These are phyloP conservation scores for Hylaea fasciaria DNA, from an alignment of 2,888 invertebrate genomes.

Conservation along the genomic window DNA sequence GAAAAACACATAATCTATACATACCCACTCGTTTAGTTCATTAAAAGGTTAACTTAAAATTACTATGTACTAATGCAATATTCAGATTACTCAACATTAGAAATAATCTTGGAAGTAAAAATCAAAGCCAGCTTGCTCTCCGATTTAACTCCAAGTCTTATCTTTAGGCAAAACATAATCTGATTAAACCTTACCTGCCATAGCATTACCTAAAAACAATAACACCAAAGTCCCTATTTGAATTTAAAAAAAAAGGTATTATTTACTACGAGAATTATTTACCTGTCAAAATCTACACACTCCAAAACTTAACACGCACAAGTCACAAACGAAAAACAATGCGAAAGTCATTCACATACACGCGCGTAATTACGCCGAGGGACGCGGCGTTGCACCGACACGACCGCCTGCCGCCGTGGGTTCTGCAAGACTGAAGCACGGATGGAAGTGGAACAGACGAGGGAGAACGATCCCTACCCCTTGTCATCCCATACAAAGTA, in stretches of 20 bases:
- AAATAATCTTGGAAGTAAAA: too few relatives aligned
- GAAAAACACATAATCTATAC: too few relatives aligned
- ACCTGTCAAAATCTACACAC: constrained; percentile 16
- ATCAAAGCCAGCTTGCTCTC: too few relatives aligned
- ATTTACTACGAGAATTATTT: constrained; percentile 5
- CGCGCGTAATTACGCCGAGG: constrained; percentile 17
- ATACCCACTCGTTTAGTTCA: too few relatives aligned
- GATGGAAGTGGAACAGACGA: not conserved
- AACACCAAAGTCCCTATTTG: too few relatives aligned
- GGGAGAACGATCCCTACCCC: constrained; percentile 9
- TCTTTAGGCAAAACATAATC: too few relatives aligned
- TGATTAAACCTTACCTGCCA: too few relatives aligned
- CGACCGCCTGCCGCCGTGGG: constrained; percentile 33
- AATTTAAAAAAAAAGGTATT: not conserved
- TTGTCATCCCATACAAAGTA: constrained; percentile 18
- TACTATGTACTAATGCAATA: too few relatives aligned
- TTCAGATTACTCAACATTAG: too few relatives aligned
- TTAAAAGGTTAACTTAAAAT: too few relatives aligned
- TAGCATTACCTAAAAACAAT: too few relatives aligned
- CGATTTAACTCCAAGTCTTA: too few relatives aligned
- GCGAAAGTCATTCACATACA: constrained; percentile 22
- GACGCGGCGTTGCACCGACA: constrained; percentile 4
- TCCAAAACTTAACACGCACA: constrained; percentile 11
- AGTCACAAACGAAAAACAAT: constrained; percentile 15
- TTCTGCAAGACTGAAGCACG: constrained; percentile 34